Evolutionary conservation across 2,888 invertebrate genomes (phyloP).

Genomic region (Julus scanicus): DNA sequence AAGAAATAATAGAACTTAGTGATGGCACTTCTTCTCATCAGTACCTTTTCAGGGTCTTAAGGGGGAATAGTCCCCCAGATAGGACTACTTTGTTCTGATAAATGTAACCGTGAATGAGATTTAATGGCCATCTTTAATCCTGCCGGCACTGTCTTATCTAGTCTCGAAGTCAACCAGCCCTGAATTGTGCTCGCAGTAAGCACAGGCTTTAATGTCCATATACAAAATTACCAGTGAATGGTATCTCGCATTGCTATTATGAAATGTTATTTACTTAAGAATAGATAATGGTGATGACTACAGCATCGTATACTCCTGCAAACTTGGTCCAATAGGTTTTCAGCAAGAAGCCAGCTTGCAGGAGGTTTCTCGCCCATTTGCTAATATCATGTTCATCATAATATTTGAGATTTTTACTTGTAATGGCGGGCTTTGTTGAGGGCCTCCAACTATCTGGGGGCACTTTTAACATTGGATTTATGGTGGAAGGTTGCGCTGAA

Average conservation of each 20-base stretch:
- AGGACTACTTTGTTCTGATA: background rate
- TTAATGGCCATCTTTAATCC: background rate
- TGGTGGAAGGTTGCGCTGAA: background rate
- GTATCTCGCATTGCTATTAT: background rate
- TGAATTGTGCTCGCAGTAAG: background rate
- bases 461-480: background rate
- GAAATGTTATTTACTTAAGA: background rate
- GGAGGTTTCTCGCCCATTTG: background rate
- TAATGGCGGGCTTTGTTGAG: background rate
- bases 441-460: background rate
- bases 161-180: background rate
- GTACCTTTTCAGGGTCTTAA: background rate
- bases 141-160: background rate
- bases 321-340: background rate
- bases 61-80: background rate
- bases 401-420: background rate
- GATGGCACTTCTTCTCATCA: background rate
- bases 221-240: background rate
- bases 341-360: background rate
- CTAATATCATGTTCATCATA: conserved; percentile 1
- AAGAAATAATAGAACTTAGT: background rate
- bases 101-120: background rate
- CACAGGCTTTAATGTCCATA: background rate
- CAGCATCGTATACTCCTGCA: background rate
- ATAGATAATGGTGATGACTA: conserved; percentile 1